Base-by-base conservation (phyloP, 2,888 invertebrate species). In the Seira sanloemensis region DNA sequence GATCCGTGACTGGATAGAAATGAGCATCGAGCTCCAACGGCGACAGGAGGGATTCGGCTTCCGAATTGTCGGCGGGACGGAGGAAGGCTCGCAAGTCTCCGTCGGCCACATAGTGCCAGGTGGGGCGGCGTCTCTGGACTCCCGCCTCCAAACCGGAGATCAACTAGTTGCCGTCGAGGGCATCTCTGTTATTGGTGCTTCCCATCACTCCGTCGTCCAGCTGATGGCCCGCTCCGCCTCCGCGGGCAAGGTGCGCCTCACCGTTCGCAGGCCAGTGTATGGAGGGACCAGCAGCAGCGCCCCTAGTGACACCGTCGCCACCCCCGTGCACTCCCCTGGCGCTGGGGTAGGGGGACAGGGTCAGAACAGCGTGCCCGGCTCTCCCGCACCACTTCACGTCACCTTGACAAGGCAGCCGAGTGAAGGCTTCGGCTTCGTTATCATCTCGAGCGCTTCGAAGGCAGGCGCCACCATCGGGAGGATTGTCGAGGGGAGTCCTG, bases 401-500 rank as follows among this genome's bases (percentile, higher is more conserved):
- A 95, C 96, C 0, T 96, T 99, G 0, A 95, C 95, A 85, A 93
- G 98, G 73, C 94, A 94, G 91, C 98, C 98, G 90, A 96, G 95
- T 88, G 99, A 99, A 91, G 99, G 99, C 2, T 99, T 99, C 91
- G 99, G 99, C 12, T 99, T 99, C 92, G 98, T 99, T 69, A 98
- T 99, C 89, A 98, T 99, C 90, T 98, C 98, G 0, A 97, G 97
- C 2, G 96, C 97, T 1, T 97, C 97, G 89, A 96, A 95, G 91
- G 95, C 95, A 86, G 96, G 96, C 26, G 96, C 96, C 0, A 97
- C 97, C 24, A 97, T 98, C 88, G 97, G 97, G 94, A 95, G 98
- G 90, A 94, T 99, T 88, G 97, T 99, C 90, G 96, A 97, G 81
- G 96, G 96, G 89, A 98, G 98, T 89, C 99, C 99, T 0, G 99